phyloP scores from a whole-genome alignment of 2,888 invertebrate genomes.

The Acanthococcus lagerstroemiae region DNA sequence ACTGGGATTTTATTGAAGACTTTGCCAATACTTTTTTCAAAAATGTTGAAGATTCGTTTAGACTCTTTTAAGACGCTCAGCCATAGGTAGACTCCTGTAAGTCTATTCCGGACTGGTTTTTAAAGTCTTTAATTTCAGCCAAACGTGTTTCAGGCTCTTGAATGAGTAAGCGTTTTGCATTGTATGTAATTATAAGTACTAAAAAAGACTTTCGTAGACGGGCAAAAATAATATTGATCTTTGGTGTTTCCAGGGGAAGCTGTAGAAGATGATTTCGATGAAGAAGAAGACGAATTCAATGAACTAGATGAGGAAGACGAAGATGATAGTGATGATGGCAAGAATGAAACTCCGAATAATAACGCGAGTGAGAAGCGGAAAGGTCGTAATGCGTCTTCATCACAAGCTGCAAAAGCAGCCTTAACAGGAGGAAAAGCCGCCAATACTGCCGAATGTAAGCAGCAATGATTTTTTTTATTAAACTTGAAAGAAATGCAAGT shows the following conservation, averaged over 20 bases:
- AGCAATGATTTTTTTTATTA: constrained; percentile 54
- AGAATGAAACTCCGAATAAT: constrained; percentile 45
- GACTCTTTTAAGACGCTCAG: no score
- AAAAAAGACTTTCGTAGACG: no score
- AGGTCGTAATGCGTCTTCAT: constrained; percentile 51
- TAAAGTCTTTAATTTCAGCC: no score
- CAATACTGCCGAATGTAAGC: constrained; percentile 59
- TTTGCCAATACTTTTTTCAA: no score
- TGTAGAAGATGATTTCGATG: constrained; percentile 67
- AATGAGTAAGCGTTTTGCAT: no score
- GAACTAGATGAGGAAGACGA: constrained; percentile 50
- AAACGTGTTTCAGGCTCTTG: no score
- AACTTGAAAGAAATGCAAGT: no score
- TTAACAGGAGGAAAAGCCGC: constrained; percentile 41
- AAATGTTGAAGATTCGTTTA: no score
- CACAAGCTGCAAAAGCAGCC: constrained; percentile 41
- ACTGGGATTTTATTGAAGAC: no score
- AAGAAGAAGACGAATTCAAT: constrained; percentile 59
- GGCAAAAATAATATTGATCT: background rate
- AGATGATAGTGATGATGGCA: constrained; percentile 60
- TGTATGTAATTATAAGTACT: no score
- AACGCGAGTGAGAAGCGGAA: constrained; percentile 44
- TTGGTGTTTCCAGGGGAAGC: constrained; percentile 41
- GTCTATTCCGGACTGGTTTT: no score
- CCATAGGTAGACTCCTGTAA: no score